Evolutionary conservation across 2,888 invertebrate genomes (phyloP).

Genomic region (Xestia rhomboidea): DNA sequence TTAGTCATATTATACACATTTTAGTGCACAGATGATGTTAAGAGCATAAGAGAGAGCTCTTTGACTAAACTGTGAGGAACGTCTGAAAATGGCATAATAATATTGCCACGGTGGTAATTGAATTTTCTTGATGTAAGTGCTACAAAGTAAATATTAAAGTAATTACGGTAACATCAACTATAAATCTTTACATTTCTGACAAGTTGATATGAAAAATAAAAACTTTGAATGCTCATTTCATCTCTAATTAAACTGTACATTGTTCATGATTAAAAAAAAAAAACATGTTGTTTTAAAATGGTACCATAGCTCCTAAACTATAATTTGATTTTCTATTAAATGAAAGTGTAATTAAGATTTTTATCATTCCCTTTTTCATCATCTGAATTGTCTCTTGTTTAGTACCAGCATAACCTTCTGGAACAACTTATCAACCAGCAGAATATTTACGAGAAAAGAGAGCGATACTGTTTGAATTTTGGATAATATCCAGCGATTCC

Average conservation of each 20-base stretch:
- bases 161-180: neutral
- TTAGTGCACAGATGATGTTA: slow-evolving; percentile 32
- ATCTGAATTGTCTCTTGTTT: neutral
- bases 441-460: slow-evolving; percentile 7
- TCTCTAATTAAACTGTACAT: neutral
- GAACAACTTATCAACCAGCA: neutral
- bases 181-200: neutral
- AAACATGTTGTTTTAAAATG: too few species aligned
- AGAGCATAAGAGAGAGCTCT: slow-evolving; percentile 36
- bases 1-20: neutral
- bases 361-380: neutral
- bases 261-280: neutral
- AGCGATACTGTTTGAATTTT: neutral
- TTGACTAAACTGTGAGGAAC: slow-evolving; percentile 14
- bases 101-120: neutral
- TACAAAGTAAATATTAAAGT: slow-evolving; percentile 2
- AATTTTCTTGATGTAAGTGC: neutral
- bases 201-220: neutral
- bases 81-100: slow-evolving; percentile 2
- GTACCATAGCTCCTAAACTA: neutral
- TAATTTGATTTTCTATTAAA: neutral
- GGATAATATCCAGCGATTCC: slow-evolving; percentile 26
- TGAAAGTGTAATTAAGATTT: neutral
- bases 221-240: neutral
- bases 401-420: neutral